Base-by-base conservation (phyloP, 2,113 vertebrate genomes). In the Dasypus novemcinctus region DNA sequence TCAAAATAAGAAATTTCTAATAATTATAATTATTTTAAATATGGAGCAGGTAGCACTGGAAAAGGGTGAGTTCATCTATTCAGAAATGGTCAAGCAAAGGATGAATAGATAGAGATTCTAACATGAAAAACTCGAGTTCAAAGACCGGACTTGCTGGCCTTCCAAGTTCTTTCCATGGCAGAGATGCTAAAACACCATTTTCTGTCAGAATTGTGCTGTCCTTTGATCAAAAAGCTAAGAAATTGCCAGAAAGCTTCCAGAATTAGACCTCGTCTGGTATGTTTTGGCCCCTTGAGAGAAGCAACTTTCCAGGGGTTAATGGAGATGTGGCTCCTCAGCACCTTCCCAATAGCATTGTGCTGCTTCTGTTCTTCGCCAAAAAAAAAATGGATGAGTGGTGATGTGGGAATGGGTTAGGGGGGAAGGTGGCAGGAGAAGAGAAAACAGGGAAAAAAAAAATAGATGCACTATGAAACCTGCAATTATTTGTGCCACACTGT, bases 401-500 rank as follows among this genome's bases (percentile, higher is more conserved):
- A 17, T 74, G 11, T 80, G 18, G 49, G 76, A 91, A 61, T 33
- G 29, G 69, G 54, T 33, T 91, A 38, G 31, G 31, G 59, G 66
- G 64, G 87, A 69, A 81, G 52, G 59, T 80, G 36, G 38, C 33
- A 80, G 54, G 43, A 81, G 33, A 95, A 81, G 63, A 94, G 91
- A 74, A 95, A 84, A 82, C 15, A 8, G 13, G 52, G 69, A 29
- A 38, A 52, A 96, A 93, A 85, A 0, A n/a, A n/a, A n/a, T n/a
- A n/a, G n/a, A n/a, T n/a, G 11, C 46, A 68, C 36, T 9, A 43
- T 1, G n/a, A 97, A 97, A 82, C 76, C 75, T 36, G 82, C 92
- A 86, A 96, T 97, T 98, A 97, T 66, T 82, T 92, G 79, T 11
- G 63, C 84, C 6, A 0, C 78, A 94, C 79, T 95, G 91, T 96